A percentile compares a stretch with the other conserved stretches of the same genome.
phyloP scores from a whole-genome alignment of 2,888 invertebrate species.

The Cheiracanthium punctorium region DNA sequence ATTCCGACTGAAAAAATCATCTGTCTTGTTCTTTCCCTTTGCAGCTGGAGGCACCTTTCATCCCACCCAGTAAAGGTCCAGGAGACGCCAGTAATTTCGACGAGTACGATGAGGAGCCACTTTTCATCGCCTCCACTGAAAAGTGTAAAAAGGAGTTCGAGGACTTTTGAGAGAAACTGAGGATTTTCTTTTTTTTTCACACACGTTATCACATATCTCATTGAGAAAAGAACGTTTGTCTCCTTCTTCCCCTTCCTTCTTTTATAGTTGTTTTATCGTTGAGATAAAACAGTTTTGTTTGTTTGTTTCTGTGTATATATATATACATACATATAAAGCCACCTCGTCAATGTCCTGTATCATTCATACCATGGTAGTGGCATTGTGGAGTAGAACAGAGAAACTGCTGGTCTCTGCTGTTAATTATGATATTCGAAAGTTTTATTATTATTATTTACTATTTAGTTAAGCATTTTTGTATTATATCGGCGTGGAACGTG shows the following conservation, averaged over 20 bases:
- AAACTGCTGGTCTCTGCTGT: not conserved
- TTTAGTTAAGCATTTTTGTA: no score
- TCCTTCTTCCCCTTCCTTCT: no score
- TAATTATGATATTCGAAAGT: no score
- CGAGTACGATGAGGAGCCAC: conserved; percentile 73
- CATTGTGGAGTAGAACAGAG: not conserved
- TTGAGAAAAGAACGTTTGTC: conserved; percentile 29
- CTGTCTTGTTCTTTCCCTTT: not conserved
- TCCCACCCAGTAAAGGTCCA: conserved; percentile 72
- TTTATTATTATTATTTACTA: no score
- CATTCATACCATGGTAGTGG: not conserved
- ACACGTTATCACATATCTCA: conserved; percentile 16
- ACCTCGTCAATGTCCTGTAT: not conserved
- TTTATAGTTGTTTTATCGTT: conserved; percentile 28
- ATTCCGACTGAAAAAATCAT: no score
- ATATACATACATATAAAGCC: no score
- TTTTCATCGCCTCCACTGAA: conserved; percentile 72
- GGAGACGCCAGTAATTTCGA: conserved; percentile 73
- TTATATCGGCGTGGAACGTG: no score
- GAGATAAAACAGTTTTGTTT: not conserved
- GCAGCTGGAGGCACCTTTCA: conserved; percentile 72
- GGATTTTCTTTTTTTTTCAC: not conserved
- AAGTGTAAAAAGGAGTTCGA: conserved; percentile 73
- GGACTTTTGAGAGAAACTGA: conserved; percentile 71
- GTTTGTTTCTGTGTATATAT: not conserved